Conservation (phyloP, 2,113 vertebrate genomes). For the Mirza zaza region DNA sequence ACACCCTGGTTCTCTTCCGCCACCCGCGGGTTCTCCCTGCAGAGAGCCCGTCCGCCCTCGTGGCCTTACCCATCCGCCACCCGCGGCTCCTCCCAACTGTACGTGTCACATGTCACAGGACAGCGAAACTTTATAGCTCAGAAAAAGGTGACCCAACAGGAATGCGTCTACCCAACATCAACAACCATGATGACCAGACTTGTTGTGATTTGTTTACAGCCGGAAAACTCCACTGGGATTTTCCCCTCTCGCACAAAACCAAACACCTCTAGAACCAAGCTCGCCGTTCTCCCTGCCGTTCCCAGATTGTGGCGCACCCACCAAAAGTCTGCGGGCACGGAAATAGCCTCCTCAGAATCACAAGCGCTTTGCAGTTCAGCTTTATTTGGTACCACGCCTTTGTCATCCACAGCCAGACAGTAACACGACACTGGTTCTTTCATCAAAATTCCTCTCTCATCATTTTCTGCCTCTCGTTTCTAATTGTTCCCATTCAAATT, state of each 20-base stretch:
- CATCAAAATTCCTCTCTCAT: neutral
- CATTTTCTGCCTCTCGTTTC: neutral
- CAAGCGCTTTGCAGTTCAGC: neutral
- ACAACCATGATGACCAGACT: no score
- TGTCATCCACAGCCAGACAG: neutral
- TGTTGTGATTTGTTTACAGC: no score
- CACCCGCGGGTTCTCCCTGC: neutral
- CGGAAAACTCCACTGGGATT: neutral
- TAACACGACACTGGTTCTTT: rapidly evolving
- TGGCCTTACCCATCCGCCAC: rapidly evolving
- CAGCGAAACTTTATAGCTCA: neutral
- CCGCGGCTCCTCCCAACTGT: rapidly evolving
- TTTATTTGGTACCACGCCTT: neutral
- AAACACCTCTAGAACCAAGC: neutral
- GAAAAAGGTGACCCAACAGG: neutral
- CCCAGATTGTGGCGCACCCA: rapidly evolving
- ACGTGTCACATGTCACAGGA: rapidly evolving
- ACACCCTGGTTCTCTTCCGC: neutral
- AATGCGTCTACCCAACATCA: neutral
- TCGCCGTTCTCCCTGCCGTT: neutral
- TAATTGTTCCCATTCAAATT: no score
- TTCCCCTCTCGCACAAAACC: no score
- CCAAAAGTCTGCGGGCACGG: neutral
- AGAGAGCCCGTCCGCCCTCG: rapidly evolving
- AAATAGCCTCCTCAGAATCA: neutral